Evolutionary conservation across 2,797 vertebrate species (phyloP).

Genomic region (Sciurus vulgaris): DNA sequence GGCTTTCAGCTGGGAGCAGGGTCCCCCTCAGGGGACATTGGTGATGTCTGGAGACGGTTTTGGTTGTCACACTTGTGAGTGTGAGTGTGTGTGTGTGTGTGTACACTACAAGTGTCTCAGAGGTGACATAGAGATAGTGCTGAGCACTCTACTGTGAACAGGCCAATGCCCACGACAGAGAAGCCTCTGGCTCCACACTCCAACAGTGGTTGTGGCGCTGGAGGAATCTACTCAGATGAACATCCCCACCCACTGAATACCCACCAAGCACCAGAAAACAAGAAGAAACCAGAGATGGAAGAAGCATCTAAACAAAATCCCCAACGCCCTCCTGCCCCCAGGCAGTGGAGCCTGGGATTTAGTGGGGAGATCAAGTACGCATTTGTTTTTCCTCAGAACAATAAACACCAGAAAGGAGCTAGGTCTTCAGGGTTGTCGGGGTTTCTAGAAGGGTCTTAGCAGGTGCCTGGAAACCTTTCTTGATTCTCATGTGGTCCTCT

Average conservation of each 20-base stretch:
- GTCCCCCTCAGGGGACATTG: too few relatives aligned
- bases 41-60: background rate
- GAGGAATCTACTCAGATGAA: background rate
- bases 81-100: background rate
- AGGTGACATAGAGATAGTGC: background rate
- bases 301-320: background rate
- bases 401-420: background rate
- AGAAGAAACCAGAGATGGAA: background rate
- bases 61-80: background rate
- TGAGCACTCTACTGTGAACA: accelerated
- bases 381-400: too few relatives aligned
- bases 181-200: accelerated
- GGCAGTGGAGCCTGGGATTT: too few relatives aligned
- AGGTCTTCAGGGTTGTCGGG: accelerated
- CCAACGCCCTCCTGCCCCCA: accelerated
- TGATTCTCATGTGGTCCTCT: background rate
- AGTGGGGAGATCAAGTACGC: background rate
- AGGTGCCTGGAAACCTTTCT: background rate
- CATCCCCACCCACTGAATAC: background rate
- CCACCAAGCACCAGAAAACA: accelerated
- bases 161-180: too few relatives aligned
- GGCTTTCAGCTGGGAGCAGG: background rate
- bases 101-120: background rate
- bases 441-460: too few relatives aligned
- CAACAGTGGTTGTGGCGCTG: accelerated